Conservation (phyloP, 37 sponge, comb jelly and placozoan species). For the Ephydatia muelleri region DNA sequence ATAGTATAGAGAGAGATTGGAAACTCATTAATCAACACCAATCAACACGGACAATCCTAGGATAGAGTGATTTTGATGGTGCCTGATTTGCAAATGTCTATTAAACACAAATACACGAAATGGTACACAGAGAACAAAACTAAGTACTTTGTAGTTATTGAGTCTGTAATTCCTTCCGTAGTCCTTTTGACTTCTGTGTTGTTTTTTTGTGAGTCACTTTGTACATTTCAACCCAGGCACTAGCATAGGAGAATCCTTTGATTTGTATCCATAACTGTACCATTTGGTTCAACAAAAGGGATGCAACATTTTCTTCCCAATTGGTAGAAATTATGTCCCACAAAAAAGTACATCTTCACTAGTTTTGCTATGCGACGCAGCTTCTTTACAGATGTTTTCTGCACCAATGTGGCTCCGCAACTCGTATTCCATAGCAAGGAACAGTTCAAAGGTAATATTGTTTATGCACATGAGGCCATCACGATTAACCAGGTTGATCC, state of each 20-base stretch:
- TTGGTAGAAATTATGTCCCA: constrained; percentile 15
- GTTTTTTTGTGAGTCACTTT: constrained; percentile 24
- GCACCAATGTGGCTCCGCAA: constrained; percentile 8
- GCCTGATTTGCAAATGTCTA: background rate
- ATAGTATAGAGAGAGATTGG: background rate
- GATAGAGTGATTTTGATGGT: background rate
- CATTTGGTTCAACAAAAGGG: constrained; percentile 1
- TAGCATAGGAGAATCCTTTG: constrained; percentile 29
- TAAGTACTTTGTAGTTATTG: background rate
- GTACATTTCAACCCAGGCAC: constrained; percentile 38
- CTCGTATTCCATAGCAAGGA: constrained; percentile 30
- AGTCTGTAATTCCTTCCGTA: constrained; percentile 19
- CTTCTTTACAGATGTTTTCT: constrained; percentile 5
- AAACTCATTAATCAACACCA: constrained; percentile 1
- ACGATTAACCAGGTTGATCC: constrained; percentile 25
- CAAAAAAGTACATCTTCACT: constrained; percentile 19
- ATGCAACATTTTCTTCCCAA: constrained; percentile 19
- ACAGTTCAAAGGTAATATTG: constrained; percentile 22
- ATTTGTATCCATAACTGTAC: constrained; percentile 12
- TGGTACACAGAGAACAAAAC: background rate
- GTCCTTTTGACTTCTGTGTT: constrained; percentile 34
- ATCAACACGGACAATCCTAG: constrained; percentile 1
- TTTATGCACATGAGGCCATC: constrained; percentile 25
- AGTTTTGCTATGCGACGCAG: background rate
- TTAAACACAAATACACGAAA: constrained; percentile 1